phyloP scores from a whole-genome alignment of 1,140 invertebrate species.

The Pseudachorutes palmiensis region DNA sequence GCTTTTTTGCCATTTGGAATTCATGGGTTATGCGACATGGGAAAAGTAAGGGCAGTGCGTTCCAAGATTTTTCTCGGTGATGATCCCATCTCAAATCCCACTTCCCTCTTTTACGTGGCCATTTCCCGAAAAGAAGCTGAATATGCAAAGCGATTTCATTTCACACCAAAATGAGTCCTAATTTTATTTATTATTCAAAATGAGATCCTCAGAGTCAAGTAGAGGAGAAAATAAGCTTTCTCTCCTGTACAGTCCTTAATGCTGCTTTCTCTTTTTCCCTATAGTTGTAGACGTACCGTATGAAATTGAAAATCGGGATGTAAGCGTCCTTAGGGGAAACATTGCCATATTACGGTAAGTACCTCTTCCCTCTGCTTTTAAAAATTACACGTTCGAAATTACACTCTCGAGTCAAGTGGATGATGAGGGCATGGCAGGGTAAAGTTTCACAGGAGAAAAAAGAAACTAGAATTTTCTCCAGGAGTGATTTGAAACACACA shows the following conservation, averaged over 20 bases:
- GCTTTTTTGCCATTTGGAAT: background rate
- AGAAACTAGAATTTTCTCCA: too few relatives aligned
- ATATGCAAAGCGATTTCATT: conserved; percentile 12
- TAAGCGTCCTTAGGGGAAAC: conserved; percentile 78
- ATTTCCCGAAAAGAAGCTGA: background rate
- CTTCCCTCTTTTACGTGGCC: background rate
- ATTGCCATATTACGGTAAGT: conserved; percentile 60
- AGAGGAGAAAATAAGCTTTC: conserved; percentile 1
- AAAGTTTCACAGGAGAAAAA: too few relatives aligned
- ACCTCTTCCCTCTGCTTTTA: background rate
- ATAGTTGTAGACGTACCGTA: conserved; percentile 77
- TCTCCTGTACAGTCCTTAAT: background rate
- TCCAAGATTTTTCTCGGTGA: background rate
- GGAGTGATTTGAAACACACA: too few relatives aligned
- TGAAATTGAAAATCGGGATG: conserved; percentile 77
- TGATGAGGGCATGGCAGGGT: too few relatives aligned
- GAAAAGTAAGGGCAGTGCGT: background rate
- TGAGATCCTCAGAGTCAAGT: background rate
- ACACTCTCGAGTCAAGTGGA: background rate
- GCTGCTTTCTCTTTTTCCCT: conserved; percentile 37
- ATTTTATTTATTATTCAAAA: conserved; percentile 14
- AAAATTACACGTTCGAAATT: too few relatives aligned
- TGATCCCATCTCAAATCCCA: background rate
- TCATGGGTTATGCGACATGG: too few relatives aligned
- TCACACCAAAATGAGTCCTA: conserved; percentile 11